phyloP scores from a whole-genome alignment of 37 sponge, comb jelly and placozoan genomes.

The Cliona cf. orientalis region DNA sequence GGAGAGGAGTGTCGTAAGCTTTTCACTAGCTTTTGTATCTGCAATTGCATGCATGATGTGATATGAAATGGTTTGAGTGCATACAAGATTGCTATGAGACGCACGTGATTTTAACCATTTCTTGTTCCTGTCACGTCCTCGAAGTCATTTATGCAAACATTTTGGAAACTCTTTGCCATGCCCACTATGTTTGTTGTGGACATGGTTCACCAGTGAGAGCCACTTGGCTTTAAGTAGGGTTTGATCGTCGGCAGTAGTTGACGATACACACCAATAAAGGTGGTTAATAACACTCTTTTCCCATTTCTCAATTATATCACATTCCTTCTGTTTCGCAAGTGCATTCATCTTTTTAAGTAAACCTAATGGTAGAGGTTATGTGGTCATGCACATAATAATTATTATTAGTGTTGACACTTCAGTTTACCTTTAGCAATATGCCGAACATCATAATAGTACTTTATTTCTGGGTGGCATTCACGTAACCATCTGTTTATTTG shows the following conservation, averaged over 20 bases:
- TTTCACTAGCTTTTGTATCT: conserved; percentile 9
- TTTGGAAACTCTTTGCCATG: conserved; percentile 34
- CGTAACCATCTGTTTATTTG: conserved; percentile 51
- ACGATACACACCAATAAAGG: conserved; percentile 59
- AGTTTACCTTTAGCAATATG: conserved; percentile 67
- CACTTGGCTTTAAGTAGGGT: conserved; percentile 53
- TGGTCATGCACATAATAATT: not conserved
- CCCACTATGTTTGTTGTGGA: conserved; percentile 47
- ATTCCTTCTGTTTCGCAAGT: conserved; percentile 25
- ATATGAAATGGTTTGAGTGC: not conserved
- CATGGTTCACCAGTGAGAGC: conserved; percentile 52
- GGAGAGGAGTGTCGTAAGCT: not conserved
- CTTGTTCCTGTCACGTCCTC: conserved; percentile 23
- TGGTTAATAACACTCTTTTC: conserved; percentile 51
- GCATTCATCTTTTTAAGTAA: not conserved
- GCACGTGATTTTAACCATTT: conserved; percentile 62
- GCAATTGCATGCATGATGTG: not conserved
- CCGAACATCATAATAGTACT: conserved; percentile 68
- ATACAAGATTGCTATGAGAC: no score
- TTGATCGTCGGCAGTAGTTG: conserved; percentile 22
- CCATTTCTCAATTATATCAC: conserved; percentile 43
- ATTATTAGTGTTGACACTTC: not conserved
- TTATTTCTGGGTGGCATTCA: conserved; percentile 18
- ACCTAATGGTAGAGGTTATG: not conserved
- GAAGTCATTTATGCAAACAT: conserved; percentile 31